A percentile compares a stretch with the other conserved stretches of the same genome.
Conservation (phyloP, 1,140 invertebrate genomes). For the Musca vetustissima region DNA sequence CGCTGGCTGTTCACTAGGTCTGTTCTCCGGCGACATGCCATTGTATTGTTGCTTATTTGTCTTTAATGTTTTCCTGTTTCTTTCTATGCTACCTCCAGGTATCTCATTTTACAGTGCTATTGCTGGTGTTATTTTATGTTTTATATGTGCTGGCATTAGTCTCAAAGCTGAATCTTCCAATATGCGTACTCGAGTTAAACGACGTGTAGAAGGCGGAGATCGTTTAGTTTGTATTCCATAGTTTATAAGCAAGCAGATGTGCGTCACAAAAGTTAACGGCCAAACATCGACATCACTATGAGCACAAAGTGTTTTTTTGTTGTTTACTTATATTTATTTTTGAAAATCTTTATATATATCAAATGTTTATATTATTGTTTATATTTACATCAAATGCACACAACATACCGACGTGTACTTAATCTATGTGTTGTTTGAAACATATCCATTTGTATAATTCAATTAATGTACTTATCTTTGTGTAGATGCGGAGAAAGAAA, state of each 20-base stretch:
- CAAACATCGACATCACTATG: not conserved
- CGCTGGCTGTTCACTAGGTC: slow-evolving; percentile 73
- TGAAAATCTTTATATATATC: no score
- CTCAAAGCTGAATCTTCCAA: slow-evolving; percentile 68
- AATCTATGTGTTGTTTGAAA: not conserved
- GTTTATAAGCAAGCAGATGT: not conserved
- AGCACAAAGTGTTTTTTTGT: no score
- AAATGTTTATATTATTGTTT: slow-evolving; percentile 5
- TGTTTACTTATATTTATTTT: no score
- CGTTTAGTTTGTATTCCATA: slow-evolving; percentile 53
- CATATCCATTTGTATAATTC: no score
- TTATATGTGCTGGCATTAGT: slow-evolving; percentile 65
- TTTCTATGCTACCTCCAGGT: slow-evolving; percentile 55
- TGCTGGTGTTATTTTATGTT: slow-evolving; percentile 62
- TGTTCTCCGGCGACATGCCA: no score
- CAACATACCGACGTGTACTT: not conserved
- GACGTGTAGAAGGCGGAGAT: slow-evolving; percentile 49
- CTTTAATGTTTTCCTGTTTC: not conserved
- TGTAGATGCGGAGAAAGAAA: no score
- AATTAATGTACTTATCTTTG: no score
- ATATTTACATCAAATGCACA: slow-evolving; percentile 8
- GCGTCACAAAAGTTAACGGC: not conserved
- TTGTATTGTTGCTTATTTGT: not conserved
- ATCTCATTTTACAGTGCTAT: slow-evolving; percentile 68
- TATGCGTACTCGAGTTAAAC: slow-evolving; percentile 46